phyloP scores from a whole-genome alignment of 2,888 invertebrate species.

The Spialia ferax region DNA sequence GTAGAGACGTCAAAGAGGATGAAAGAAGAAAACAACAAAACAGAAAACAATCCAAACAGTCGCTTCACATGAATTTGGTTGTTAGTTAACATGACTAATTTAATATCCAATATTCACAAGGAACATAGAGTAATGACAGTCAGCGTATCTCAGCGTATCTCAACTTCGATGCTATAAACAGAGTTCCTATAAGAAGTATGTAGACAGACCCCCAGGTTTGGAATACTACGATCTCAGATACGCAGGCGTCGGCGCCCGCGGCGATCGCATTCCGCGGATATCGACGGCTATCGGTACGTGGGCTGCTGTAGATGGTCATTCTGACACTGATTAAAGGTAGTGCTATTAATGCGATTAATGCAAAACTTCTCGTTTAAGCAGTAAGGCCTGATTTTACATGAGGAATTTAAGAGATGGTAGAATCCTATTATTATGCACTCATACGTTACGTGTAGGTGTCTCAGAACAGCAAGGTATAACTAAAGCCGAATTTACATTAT shows the following conservation, averaged over 20 bases:
- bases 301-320: not conserved
- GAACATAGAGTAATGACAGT: too few relatives aligned
- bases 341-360: slow-evolving; percentile 8
- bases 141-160: too few relatives aligned
- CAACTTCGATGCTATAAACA: not conserved
- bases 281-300: slow-evolving; percentile 49
- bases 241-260: slow-evolving; percentile 60
- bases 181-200: not conserved
- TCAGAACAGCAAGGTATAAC: too few relatives aligned
- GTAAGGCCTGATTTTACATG: not conserved
- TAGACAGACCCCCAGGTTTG: not conserved
- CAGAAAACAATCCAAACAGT: too few relatives aligned
- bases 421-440: too few relatives aligned
- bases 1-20: too few relatives aligned
- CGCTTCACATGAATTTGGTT: too few relatives aligned
- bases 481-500: too few relatives aligned
- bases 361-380: not conserved
- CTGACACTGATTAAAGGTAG: slow-evolving; percentile 1
- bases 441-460: too few relatives aligned
- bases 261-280: slow-evolving; percentile 66
- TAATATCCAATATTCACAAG: too few relatives aligned
- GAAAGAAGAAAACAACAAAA: too few relatives aligned
- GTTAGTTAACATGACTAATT: too few relatives aligned
- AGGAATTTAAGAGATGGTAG: not conserved
- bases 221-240: slow-evolving; percentile 41